A percentile compares a stretch with the other conserved stretches of the same genome.
Evolutionary conservation across 2,888 invertebrate species (phyloP).

Genomic region (Ellobium chinense): DNA sequence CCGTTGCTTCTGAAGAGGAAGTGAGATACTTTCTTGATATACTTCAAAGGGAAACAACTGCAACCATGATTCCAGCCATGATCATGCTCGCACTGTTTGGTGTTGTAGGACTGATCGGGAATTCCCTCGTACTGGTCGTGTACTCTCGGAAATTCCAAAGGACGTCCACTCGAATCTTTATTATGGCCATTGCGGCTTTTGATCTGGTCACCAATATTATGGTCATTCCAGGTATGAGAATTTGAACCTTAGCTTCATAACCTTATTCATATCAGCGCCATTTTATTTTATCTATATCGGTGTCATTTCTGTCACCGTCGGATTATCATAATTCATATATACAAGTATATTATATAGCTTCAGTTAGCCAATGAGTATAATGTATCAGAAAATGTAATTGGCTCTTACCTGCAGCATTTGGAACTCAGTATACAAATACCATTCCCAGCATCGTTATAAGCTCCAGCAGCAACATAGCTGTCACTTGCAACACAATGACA

Average conservation of each 20-base stretch:
- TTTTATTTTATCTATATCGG: too few species aligned
- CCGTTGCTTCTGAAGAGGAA: neutral
- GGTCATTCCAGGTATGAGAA: slow-evolving; percentile 35
- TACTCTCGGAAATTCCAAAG: neutral
- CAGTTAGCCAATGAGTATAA: too few species aligned
- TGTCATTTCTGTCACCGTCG: too few species aligned
- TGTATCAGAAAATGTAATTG: too few species aligned
- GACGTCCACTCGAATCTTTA: neutral
- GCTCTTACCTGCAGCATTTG: too few species aligned
- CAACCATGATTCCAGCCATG: slow-evolving; percentile 26
- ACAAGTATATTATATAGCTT: too few species aligned
- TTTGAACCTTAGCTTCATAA: too few species aligned
- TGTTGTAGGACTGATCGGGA: slow-evolving; percentile 4
- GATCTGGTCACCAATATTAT: slow-evolving; percentile 20
- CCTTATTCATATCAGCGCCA: too few species aligned
- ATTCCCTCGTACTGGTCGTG: neutral
- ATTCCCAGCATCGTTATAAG: too few species aligned
- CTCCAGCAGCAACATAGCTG: neutral
- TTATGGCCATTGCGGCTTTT: slow-evolving; percentile 16
- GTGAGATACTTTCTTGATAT: neutral
- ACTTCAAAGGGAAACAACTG: slow-evolving; percentile 7
- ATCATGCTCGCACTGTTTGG: neutral
- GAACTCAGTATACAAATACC: too few species aligned
- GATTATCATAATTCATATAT: too few species aligned
- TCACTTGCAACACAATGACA: too few species aligned